Conservation (phyloP, 1,140 invertebrate species). For the Sitobion miscanthi region DNA sequence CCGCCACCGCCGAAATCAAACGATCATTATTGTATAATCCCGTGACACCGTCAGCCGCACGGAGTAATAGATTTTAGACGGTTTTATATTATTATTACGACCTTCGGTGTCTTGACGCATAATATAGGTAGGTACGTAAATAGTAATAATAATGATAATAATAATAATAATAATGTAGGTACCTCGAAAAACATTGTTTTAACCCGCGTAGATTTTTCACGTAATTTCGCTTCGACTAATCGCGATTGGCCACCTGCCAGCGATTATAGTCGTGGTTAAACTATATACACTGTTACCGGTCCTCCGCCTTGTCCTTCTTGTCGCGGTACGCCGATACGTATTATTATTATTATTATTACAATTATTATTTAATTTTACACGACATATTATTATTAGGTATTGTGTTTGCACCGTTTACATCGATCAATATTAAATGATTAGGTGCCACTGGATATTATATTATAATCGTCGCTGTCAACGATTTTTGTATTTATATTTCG, state of each 20-base stretch:
- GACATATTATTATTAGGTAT: neutral
- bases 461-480: neutral
- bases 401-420: neutral
- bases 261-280: neutral
- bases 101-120: neutral
- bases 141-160: neutral
- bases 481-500: neutral
- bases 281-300: neutral
- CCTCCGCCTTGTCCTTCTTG: neutral
- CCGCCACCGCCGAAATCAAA: conserved; percentile 37
- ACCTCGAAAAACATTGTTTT: conserved; percentile 17
- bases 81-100: neutral
- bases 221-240: neutral
- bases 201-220: neutral
- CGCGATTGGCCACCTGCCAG: neutral
- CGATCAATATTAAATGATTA: neutral
- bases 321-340: neutral
- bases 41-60: neutral
- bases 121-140: neutral
- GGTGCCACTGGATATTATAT: neutral
- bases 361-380: neutral
- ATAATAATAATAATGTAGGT: neutral
- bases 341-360: neutral
- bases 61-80: conserved; percentile 38
- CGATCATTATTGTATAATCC: conserved; percentile 25